A percentile compares a stretch with the other conserved stretches of the same genome.
Conservation (phyloP, 2,797 vertebrate species). For the Phyllotis vaccarum region DNA sequence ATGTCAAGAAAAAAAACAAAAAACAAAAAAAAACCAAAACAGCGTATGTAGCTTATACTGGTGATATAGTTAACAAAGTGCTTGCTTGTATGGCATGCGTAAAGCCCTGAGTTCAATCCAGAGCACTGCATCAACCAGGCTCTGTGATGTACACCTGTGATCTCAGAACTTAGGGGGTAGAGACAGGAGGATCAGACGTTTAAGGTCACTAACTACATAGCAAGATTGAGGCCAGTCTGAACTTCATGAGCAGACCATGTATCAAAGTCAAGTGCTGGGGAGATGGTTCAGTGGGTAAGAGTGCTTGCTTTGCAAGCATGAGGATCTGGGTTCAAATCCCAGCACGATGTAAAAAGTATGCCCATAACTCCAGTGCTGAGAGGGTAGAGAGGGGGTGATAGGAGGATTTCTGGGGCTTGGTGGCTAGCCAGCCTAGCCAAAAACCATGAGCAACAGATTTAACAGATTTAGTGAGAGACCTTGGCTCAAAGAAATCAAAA, state of each 20-base stretch:
- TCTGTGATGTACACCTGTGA: neutral
- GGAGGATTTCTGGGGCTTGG: neutral
- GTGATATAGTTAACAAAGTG: neutral
- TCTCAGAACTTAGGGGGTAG: neutral
- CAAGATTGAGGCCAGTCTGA: neutral
- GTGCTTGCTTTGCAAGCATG: neutral
- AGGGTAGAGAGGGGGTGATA: neutral
- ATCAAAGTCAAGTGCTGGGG: neutral
- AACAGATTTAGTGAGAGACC: neutral
- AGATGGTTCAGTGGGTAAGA: neutral
- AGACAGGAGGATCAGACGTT: neutral
- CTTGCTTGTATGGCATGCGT: neutral
- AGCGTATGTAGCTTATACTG: no score
- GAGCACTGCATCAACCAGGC: neutral
- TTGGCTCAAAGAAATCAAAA: neutral
- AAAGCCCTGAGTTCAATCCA: neutral
- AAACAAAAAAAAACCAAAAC: no score
- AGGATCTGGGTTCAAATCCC: neutral
- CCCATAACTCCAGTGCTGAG: neutral
- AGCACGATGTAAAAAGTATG: neutral
- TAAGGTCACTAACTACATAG: neutral
- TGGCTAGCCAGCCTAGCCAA: neutral
- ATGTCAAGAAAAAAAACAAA: neutral
- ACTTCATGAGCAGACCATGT: neutral
- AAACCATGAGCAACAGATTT: neutral